Evolutionary conservation across 2,113 vertebrate genomes (phyloP), one percentile per base, ranked within the genome.

Genomic region (Lepisosteus oculatus): DNA sequence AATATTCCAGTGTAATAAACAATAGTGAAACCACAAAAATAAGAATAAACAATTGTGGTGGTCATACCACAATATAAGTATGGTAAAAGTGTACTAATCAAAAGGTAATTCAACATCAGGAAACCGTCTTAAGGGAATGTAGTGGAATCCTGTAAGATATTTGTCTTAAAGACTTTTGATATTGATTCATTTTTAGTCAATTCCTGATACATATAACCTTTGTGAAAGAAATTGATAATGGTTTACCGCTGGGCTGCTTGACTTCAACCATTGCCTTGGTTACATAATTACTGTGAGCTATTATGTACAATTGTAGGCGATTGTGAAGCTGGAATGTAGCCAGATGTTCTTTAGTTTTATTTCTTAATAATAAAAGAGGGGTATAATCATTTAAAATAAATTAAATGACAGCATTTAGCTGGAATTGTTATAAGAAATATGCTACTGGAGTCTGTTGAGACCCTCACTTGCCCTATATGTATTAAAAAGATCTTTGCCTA

Each of bases 371-470:
- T 43, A 51, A n/a, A 51, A 69, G 55, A 56, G 5, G 45, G 42
- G 17, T 57, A 64, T 63, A 44, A 14, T 11, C n/a, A 43, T 12
- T 56, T 11, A 51, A 59, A 8, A 54, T 47, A 66, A 62, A 43
- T 62, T 69, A 44, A 67, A 55, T 55, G 64, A 68, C 42, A 47
- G 44, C 64, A 51, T 51, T 51, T 51, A 51, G 47, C 47, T 9
- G 47, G 5, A 51, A 51, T 51, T 5, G 47, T 51, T 59, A 45
- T 54, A 54, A 29, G 29, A 29, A 29, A 61, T 68, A 73, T 68
- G 55, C 67, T 67, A 68, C 56, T 57, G 42, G 9, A 43, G 0
- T 73, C n/a, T 67, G 54, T 72, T 72, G 64, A n/a, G 7, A 41
- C 72, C 61, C 51, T 44, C 55, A 29, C 4, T 57, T 67, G 41